Evolutionary conservation across 1,140 invertebrate genomes (phyloP).

Genomic region (Scaptomyza graminum): DNA sequence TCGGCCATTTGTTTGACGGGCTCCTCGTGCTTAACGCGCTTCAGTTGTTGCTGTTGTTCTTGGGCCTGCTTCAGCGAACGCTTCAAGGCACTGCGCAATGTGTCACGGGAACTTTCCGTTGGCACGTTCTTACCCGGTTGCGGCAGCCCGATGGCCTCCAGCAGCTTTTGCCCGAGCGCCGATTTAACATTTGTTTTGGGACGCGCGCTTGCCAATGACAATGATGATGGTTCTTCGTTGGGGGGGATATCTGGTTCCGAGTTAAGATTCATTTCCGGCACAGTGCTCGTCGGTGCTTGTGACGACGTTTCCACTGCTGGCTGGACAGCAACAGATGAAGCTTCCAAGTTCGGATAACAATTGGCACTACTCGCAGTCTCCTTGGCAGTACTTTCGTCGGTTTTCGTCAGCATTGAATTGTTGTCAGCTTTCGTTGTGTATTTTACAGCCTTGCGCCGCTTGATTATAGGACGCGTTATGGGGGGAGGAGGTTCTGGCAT

Average conservation of each 20-base stretch:
- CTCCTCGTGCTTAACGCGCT: slow-evolving; percentile 68
- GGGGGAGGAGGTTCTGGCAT: slow-evolving; percentile 30
- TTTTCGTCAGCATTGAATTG: neutral
- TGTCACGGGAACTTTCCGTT: slow-evolving; percentile 59
- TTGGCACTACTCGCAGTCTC: neutral
- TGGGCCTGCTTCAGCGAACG: slow-evolving; percentile 75
- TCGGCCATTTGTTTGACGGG: slow-evolving; percentile 66
- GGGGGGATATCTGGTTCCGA: neutral
- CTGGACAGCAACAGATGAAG: neutral
- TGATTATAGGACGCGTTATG: slow-evolving; percentile 63
- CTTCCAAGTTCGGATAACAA: neutral
- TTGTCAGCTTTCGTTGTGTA: neutral
- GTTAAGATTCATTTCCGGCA: slow-evolving; percentile 35
- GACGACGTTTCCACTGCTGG: slow-evolving; percentile 14
- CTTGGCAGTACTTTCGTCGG: slow-evolving; percentile 6
- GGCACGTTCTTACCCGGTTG: slow-evolving; percentile 49
- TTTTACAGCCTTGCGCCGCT: slow-evolving; percentile 62
- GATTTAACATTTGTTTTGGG: slow-evolving; percentile 66
- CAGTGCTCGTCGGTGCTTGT: slow-evolving; percentile 65
- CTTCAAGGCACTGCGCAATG: slow-evolving; percentile 71
- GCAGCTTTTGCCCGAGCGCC: slow-evolving; percentile 69
- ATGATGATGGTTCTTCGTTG: slow-evolving; percentile 18
- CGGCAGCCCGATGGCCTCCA: slow-evolving; percentile 74
- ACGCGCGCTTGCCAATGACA: slow-evolving; percentile 19
- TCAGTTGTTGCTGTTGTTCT: slow-evolving; percentile 72